Base-by-base conservation (phyloP, 2,888 invertebrate species). In the Callosobruchus maculatus region DNA sequence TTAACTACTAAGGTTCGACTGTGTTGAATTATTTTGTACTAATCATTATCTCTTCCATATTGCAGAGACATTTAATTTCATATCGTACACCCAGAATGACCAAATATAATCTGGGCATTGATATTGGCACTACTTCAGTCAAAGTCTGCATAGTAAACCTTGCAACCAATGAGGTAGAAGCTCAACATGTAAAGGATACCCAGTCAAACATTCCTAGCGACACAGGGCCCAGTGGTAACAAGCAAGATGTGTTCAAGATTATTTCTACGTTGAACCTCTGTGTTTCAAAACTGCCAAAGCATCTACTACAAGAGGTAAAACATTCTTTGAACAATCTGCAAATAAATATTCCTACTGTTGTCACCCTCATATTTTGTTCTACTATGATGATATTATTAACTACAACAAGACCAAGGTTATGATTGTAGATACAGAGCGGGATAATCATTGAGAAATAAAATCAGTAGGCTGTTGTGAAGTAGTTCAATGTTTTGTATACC, bases 111-210 rank as follows among this genome's bases (percentile, higher is more conserved):
- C 87, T 95, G 78, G 95, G 96, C 30, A 92, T 96, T 84, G 96
- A 96, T 84, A 90, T 96, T 77, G 96, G 96, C n/a, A 96, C 96
- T 3, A 95, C 95, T 13, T 95, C 95, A 1, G 94, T 96, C 0
- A 96, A 96, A 89, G 91, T 93, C 31, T 93, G 93, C 81, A 88
- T 96, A 70, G 89, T 93, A 76, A 92, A 93, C 83, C 88, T 89
- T 1, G 85, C 85, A 67, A 90, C 89, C 0, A 89, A 90, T 77
- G 89, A 90, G 83, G 88, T 93, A 26, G 88, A 93, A 13, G 92
- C 93, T 18, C 91, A 92, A 79, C 92, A 93, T 81, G 90, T 90
- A 73, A 94, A 94, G 87, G 93, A 93, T 83, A 93, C 94, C 0
- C 92, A 92, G 75, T 93, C 94, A 2, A 92, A 92, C 81, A 91